Evolutionary conservation across 1,140 invertebrate genomes (phyloP).

Genomic region (Drosophila micromelanica): DNA sequence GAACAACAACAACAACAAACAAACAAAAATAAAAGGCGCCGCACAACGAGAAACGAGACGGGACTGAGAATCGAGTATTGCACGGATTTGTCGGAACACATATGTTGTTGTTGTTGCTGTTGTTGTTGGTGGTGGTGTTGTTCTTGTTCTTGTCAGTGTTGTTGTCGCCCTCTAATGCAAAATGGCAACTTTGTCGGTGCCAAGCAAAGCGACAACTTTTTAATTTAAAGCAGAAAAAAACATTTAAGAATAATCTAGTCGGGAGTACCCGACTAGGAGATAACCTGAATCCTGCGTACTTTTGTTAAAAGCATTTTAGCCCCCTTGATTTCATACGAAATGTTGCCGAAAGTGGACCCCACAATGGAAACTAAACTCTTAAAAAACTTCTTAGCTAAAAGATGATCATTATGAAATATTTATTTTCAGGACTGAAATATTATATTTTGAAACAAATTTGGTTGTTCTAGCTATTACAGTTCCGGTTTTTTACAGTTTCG

Average conservation of each 20-base stretch:
- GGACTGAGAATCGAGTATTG: conserved; percentile 22
- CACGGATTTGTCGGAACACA: conserved; percentile 33
- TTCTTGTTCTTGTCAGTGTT: conserved; percentile 11
- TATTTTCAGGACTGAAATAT: too few species aligned
- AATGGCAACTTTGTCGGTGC: conserved; percentile 29
- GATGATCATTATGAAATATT: too few species aligned
- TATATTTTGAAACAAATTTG: too few species aligned
- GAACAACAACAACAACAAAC: conserved; percentile 27
- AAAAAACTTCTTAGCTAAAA: too few species aligned
- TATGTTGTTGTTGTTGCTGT: conserved; percentile 16
- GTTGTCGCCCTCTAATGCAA: conserved; percentile 34
- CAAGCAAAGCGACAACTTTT: conserved; percentile 59
- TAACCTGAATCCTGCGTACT: too few species aligned
- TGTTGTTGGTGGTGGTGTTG: conserved; percentile 1
- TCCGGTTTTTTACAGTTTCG: too few species aligned
- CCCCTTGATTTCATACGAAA: too few species aligned
- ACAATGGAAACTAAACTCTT: too few species aligned
- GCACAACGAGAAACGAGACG: neutral
- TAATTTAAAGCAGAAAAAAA: conserved; percentile 65
- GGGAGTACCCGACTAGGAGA: too few species aligned
- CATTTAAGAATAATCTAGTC: neutral
- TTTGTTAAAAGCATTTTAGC: too few species aligned
- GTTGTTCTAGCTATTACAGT: too few species aligned
- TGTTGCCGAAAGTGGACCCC: too few species aligned
- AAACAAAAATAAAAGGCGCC: conserved; percentile 11